Evolutionary conservation across 2,888 invertebrate species (phyloP), one percentile per base, ranked within the genome.

Genomic region (Ophion obscuratus): DNA sequence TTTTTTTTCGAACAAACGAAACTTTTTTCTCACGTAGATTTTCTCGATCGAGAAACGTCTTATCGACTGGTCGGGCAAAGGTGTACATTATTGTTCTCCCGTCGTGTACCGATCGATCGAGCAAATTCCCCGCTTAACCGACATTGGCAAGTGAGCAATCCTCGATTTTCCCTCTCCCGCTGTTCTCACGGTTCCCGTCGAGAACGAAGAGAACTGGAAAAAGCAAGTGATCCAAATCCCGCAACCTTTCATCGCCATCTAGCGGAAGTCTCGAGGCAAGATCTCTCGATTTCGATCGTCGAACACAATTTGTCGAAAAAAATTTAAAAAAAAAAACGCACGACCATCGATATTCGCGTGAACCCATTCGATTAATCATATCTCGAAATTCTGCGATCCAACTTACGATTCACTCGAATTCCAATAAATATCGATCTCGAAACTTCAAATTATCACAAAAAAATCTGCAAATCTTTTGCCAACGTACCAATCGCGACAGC

Each of bases 161-260:
- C 44, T 67, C 47, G 71, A 44, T 31, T 17, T 44, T 80, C 31
- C 24, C 71, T 57, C 14, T 47, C 62, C 3, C 27, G 9, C 53
- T 5, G 53, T 47, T 53, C n/a, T 53, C 17, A 44, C 24, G 11
- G 9, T 68, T 14, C 27, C 27, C 70, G 76, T 59, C 75, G 79
- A 75, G 70, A 70, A 75, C 24, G 61, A 57, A 74, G 61, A 61
- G 59, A 27, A 57, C 59, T 27, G 61, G 20, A 59, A 20, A 61
- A 6, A n/a, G 47, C 17, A 66, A 53, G 31, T 27, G 6, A 47
- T 14, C 27, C 57, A 1, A 40, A 44, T 64, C 62, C 40, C 47
- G 53, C 20, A 20, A 31, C 59, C 53, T 44, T 47, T 74, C 44
- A 78, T 44, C 74, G 78, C 85, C 85, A 81, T 85, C 85, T 85